phyloP scores from a whole-genome alignment of 2,888 invertebrate genomes.

The Lepidocyrtinus sp. region DNA sequence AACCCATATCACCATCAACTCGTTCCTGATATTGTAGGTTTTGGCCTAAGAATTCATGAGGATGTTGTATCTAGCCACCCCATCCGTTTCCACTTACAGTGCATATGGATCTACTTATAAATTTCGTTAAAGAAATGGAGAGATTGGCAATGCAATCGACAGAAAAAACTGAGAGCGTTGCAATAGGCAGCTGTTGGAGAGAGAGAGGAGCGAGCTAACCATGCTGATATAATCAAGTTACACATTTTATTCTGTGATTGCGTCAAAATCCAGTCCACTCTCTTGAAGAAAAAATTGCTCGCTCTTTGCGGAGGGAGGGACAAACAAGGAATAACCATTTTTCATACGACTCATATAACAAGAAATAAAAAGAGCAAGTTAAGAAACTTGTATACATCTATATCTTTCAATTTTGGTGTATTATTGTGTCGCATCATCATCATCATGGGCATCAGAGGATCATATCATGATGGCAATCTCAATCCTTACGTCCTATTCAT shows the following conservation, averaged over 20 bases:
- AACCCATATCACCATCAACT: slow-evolving; percentile 3
- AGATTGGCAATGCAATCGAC: too few relatives aligned
- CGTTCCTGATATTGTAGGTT: too few relatives aligned
- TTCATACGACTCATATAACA: neutral
- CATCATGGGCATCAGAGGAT: neutral
- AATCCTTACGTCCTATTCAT: slow-evolving; percentile 1
- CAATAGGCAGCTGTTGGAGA: too few relatives aligned
- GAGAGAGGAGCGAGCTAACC: too few relatives aligned
- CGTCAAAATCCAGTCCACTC: neutral
- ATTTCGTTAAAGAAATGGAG: too few relatives aligned
- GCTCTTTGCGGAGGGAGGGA: neutral
- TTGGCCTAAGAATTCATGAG: too few relatives aligned
- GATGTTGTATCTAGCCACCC: too few relatives aligned
- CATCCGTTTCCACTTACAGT: too few relatives aligned
- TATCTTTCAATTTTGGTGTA: neutral
- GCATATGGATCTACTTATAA: too few relatives aligned
- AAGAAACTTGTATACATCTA: neutral
- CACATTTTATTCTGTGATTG: neutral
- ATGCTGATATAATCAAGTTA: slow-evolving; percentile 10
- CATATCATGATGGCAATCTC: neutral
- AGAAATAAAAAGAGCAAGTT: neutral
- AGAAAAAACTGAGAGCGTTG: too few relatives aligned
- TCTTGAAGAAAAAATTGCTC: slow-evolving; percentile 10
- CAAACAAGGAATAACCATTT: slow-evolving; percentile 2
- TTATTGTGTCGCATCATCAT: neutral